Percentiles rank a stretch among this genome's conserved stretches.
Evolutionary conservation across 2,113 vertebrate genomes (phyloP).

Genomic region (Numida meleagris): DNA sequence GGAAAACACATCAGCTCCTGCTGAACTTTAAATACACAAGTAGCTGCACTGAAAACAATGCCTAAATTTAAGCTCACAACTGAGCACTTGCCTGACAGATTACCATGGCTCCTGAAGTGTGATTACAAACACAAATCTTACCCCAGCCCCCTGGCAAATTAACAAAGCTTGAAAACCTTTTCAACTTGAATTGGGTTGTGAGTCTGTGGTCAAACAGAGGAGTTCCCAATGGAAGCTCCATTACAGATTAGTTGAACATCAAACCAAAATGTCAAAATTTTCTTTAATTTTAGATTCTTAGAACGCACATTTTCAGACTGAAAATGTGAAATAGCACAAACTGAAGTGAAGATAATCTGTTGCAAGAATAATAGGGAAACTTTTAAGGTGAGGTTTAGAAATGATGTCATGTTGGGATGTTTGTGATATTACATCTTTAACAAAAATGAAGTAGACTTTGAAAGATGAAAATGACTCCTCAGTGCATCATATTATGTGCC

Average conservation of each 20-base stretch:
- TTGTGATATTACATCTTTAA: not conserved
- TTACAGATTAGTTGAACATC: not conserved
- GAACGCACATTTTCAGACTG: not conserved
- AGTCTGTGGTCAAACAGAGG: not conserved
- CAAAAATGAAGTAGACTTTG: not conserved
- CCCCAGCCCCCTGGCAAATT: not conserved
- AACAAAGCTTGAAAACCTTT: not conserved
- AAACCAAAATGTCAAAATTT: not conserved
- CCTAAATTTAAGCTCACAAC: not conserved
- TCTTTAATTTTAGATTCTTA: not conserved
- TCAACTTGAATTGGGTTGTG: not conserved
- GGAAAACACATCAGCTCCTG: not conserved
- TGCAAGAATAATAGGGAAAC: not conserved
- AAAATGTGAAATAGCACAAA: not conserved
- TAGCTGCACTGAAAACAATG: not conserved
- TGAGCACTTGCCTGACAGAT: not conserved
- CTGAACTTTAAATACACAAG: not conserved
- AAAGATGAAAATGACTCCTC: constrained; percentile 12
- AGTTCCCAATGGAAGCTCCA: not conserved
- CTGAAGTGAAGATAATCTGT: not conserved
- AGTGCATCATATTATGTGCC: not conserved
- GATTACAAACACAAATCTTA: constrained; percentile 10
- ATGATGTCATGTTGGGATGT: not conserved
- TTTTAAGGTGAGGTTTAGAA: not conserved
- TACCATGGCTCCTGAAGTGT: not conserved